phyloP scores from a whole-genome alignment of 2,888 invertebrate genomes.

The Macropis europaea region DNA sequence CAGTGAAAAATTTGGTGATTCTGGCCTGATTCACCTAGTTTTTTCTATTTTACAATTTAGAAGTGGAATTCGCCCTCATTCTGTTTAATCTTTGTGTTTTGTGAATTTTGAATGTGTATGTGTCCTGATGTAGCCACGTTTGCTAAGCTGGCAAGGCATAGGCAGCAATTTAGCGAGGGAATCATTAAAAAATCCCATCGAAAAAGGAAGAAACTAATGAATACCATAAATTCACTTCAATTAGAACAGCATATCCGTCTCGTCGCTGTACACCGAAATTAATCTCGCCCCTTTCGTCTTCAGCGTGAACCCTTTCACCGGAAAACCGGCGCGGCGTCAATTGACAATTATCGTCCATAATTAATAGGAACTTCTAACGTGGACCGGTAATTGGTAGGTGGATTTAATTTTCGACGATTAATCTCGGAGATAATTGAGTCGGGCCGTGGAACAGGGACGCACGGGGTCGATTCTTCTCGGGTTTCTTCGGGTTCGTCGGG shows the following conservation, averaged over 20 bases:
- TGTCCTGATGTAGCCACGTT: no score
- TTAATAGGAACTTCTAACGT: constrained; percentile 55
- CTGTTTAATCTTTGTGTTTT: no score
- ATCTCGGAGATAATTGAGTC: constrained; percentile 46
- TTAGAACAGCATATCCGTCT: neutral
- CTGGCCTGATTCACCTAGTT: no score
- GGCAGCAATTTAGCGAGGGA: no score
- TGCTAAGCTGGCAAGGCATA: no score
- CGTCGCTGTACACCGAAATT: neutral
- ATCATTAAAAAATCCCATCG: no score
- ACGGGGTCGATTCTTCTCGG: constrained; percentile 10
- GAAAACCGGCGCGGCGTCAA: constrained; percentile 28
- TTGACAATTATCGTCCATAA: constrained; percentile 51
- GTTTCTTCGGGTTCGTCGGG: constrained; percentile 36
- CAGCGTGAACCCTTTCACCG: neutral
- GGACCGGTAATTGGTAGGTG: constrained; percentile 51
- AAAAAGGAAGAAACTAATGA: no score
- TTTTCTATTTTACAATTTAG: no score
- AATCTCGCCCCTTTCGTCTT: neutral
- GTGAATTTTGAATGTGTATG: no score
- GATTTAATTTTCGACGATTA: constrained; percentile 60
- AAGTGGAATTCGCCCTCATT: no score
- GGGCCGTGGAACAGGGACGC: neutral
- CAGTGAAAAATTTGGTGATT: no score
- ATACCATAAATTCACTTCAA: no score